Percentiles rank a stretch among this genome's conserved stretches.
Conservation (phyloP, 2,113 vertebrate species). For the Gnathonemus echidnorhynchus region DNA sequence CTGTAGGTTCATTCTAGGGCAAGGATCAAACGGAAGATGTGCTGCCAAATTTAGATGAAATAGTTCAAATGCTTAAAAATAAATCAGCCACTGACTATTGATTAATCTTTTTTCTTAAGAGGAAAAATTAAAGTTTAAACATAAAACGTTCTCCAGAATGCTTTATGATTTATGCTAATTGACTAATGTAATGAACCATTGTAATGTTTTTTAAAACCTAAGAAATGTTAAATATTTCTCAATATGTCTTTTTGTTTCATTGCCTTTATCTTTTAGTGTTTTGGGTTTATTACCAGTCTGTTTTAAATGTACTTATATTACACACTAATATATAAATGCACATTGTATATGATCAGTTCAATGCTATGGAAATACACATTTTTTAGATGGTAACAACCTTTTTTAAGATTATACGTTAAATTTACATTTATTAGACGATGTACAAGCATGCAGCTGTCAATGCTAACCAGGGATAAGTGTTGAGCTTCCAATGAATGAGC, state of each 20-base stretch:
- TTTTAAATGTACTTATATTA: not conserved
- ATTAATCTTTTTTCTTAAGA: not conserved
- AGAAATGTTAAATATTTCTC: not conserved
- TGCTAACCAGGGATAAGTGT: not conserved
- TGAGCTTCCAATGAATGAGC: not conserved
- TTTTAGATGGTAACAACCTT: not conserved
- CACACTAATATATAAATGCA: not conserved
- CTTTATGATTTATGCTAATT: not conserved
- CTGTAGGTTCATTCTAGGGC: not conserved
- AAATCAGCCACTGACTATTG: not conserved
- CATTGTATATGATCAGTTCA: not conserved
- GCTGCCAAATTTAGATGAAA: not conserved
- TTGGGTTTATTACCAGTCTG: not conserved
- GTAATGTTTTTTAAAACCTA: not conserved
- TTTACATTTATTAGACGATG: not conserved
- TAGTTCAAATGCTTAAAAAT: not conserved
- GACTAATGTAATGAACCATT: not conserved
- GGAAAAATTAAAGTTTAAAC: not conserved
- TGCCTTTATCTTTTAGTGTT: not conserved
- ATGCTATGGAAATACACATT: not conserved
- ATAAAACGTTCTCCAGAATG: not conserved
- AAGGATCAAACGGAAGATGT: not conserved
- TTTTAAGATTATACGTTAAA: not conserved
- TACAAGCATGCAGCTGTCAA: not conserved
- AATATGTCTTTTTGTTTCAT: not conserved